phyloP scores from a whole-genome alignment of 2,797 vertebrate species.

The Enteromius fasciolatus region DNA sequence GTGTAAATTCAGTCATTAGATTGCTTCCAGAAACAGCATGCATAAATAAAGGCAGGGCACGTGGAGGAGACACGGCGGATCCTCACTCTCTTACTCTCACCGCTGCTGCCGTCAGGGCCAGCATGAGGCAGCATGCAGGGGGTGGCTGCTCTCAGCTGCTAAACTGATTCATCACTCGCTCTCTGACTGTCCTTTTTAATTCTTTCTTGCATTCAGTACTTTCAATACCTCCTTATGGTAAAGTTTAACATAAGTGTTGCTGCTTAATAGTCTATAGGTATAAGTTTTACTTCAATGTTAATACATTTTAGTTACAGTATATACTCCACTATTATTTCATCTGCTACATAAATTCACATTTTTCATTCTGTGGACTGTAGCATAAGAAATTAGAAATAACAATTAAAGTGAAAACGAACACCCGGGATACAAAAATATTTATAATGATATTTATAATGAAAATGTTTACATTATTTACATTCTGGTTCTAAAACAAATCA shows the following conservation, averaged over 20 bases:
- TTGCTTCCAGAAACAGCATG: slow-evolving; percentile 67
- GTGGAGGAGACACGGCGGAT: slow-evolving; percentile 47
- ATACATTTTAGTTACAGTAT: neutral
- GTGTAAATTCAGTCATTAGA: slow-evolving; percentile 72
- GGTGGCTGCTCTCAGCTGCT: slow-evolving; percentile 45
- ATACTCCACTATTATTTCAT: neutral
- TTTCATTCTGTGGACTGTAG: neutral
- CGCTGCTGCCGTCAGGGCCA: slow-evolving; percentile 43
- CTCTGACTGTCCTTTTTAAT: slow-evolving; percentile 21
- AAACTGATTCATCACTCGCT: slow-evolving; percentile 52
- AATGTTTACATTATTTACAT: neutral
- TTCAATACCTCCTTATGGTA: neutral
- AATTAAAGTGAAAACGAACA: neutral
- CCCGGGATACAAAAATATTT: neutral
- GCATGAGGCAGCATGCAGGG: slow-evolving; percentile 35
- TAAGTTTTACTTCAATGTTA: neutral
- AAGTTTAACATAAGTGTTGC: slow-evolving; percentile 6
- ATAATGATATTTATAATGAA: neutral
- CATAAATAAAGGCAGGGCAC: slow-evolving; percentile 70
- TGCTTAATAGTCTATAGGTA: neutral
- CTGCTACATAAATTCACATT: neutral
- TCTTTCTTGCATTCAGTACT: neutral
- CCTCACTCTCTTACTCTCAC: slow-evolving; percentile 31
- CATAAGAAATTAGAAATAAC: neutral
- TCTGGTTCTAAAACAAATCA: neutral